These are phyloP conservation scores for Lacanobia oleracea DNA, from an alignment of 2,888 invertebrate species.

Conservation along the genomic window DNA sequence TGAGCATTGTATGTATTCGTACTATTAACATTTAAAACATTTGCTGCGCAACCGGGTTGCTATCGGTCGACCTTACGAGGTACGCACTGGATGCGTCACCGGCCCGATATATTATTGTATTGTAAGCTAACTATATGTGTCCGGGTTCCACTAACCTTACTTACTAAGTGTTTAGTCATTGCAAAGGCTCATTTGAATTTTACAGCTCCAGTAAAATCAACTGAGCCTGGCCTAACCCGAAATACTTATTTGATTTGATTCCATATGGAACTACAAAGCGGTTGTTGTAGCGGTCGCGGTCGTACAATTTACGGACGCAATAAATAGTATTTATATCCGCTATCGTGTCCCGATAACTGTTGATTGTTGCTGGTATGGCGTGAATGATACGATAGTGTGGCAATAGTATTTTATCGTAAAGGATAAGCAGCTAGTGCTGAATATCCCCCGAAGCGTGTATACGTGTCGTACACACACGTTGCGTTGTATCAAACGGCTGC, in stretches of 20 bases:
- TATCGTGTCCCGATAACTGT: slow-evolving; percentile 57
- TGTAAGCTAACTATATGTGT: slow-evolving; percentile 74
- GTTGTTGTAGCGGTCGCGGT: slow-evolving; percentile 42
- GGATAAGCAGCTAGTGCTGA: background rate
- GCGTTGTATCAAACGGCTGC: slow-evolving; percentile 58
- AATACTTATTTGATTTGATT: slow-evolving; percentile 37
- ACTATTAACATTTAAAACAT: slow-evolving; percentile 68
- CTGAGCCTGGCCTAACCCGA: slow-evolving; percentile 13
- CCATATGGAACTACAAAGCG: slow-evolving; percentile 44
- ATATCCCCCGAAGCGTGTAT: slow-evolving; percentile 14
- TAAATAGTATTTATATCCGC: slow-evolving; percentile 50
- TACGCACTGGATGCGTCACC: slow-evolving; percentile 74
- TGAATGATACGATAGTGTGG: slow-evolving; percentile 33
- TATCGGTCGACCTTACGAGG: slow-evolving; percentile 73
- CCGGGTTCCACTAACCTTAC: slow-evolving; percentile 77
- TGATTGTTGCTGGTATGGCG: slow-evolving; percentile 32
- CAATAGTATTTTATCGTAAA: slow-evolving; percentile 27
- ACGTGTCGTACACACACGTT: slow-evolving; percentile 31
- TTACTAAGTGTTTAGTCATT: slow-evolving; percentile 76
- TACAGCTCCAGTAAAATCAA: slow-evolving; percentile 31
- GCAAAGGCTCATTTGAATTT: slow-evolving; percentile 68
- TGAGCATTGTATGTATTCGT: slow-evolving; percentile 29
- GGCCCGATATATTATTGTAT: slow-evolving; percentile 71
- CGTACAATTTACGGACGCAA: slow-evolving; percentile 44
- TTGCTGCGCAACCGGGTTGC: slow-evolving; percentile 79